These are phyloP conservation scores for Halichoeres trimaculatus DNA, from an alignment of 2,113 vertebrate species.

Conservation along the genomic window DNA sequence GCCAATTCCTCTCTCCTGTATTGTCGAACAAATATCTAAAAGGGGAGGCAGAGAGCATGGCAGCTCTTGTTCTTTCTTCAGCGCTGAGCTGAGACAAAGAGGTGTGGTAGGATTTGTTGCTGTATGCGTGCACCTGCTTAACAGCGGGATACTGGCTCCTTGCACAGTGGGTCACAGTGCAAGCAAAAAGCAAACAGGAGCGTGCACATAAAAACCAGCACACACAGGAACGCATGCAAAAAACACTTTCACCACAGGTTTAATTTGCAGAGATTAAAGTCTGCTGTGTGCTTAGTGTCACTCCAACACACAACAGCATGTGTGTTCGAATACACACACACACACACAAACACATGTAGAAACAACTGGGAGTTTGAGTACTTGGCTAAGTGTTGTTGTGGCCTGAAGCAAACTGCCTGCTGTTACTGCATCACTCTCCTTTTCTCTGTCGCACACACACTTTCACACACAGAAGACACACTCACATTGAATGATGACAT, in stretches of 20 bases:
- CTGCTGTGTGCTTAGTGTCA: conserved; percentile 46
- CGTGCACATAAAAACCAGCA: conserved; percentile 2
- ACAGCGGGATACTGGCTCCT: conserved; percentile 62
- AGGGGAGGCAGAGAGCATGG: conserved; percentile 60
- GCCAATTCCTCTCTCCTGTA: conserved; percentile 53
- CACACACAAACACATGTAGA: conserved; percentile 27
- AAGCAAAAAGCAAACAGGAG: conserved; percentile 60
- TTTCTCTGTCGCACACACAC: not conserved
- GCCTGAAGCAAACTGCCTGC: conserved; percentile 66
- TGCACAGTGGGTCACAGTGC: conserved; percentile 47
- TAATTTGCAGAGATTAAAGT: conserved; percentile 82
- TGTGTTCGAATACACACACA: conserved; percentile 4
- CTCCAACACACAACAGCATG: conserved; percentile 5
- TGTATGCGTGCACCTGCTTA: conserved; percentile 64
- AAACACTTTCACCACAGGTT: conserved; percentile 48
- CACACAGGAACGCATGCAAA: not conserved
- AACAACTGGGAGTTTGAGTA: conserved; percentile 60
- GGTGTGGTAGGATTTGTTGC: conserved; percentile 62
- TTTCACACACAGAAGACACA: conserved; percentile 27
- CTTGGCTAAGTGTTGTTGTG: conserved; percentile 65
- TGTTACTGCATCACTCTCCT: conserved; percentile 51
- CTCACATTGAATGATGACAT: conserved; percentile 64
- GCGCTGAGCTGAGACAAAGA: conserved; percentile 69
- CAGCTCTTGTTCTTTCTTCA: conserved; percentile 56
- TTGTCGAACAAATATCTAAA: conserved; percentile 72